These are phyloP conservation scores for Ivindomyrus marchei DNA, from an alignment of 2,113 vertebrate genomes.

Conservation along the genomic window DNA sequence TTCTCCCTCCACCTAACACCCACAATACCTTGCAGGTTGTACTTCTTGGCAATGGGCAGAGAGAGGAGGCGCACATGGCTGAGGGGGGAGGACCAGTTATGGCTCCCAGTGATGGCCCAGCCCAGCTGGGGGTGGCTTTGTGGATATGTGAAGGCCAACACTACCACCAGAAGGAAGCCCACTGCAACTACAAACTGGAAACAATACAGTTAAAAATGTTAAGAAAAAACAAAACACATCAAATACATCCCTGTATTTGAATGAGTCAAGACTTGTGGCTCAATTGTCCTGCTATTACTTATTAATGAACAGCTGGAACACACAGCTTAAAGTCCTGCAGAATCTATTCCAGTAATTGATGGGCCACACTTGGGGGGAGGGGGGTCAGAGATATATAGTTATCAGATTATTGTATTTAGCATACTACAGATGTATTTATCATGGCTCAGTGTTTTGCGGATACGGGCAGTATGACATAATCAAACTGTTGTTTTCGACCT, in stretches of 20 bases:
- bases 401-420: not conserved
- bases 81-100: constrained; percentile 77
- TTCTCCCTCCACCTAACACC: not conserved
- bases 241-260: not conserved
- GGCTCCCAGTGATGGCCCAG: constrained; percentile 59
- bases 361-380: not conserved
- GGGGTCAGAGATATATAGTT: not conserved
- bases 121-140: constrained; percentile 65
- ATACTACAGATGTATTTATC: not conserved
- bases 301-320: not conserved
- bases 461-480: not conserved
- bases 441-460: not conserved
- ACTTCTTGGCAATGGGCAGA: constrained; percentile 88
- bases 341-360: not conserved
- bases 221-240: not conserved
- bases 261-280: not conserved
- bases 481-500: not conserved
- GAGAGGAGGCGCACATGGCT: constrained; percentile 79
- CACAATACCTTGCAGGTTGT: constrained; percentile 75
- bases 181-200: constrained; percentile 68
- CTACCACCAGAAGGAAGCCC: constrained; percentile 70
- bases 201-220: constrained; percentile 30
- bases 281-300: not conserved
- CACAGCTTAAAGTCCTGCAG: not conserved
- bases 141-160: constrained; percentile 74